These are phyloP conservation scores for Heliconius ethilla DNA, from an alignment of 2,888 invertebrate species.

Conservation along the genomic window DNA sequence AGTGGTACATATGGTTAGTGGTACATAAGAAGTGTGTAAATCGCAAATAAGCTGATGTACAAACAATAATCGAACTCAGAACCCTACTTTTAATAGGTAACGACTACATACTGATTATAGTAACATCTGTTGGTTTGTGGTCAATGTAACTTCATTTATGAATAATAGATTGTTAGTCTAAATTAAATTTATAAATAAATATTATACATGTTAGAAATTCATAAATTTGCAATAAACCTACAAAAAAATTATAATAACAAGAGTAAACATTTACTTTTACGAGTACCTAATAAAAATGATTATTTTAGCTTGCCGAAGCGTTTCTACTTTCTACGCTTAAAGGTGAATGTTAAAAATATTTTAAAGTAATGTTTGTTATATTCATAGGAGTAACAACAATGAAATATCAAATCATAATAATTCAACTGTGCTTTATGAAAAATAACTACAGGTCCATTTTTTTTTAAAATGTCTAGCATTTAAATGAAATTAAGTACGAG, in stretches of 20 bases:
- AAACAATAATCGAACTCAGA: conserved; percentile 11
- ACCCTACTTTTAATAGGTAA: conserved; percentile 18
- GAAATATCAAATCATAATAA: too few species aligned
- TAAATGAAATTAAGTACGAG: background rate
- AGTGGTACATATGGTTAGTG: background rate
- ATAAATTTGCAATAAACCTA: background rate
- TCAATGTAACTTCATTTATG: background rate
- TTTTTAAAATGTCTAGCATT: background rate
- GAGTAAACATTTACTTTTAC: background rate
- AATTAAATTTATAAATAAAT: background rate
- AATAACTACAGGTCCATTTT: too few species aligned
- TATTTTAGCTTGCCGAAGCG: background rate
- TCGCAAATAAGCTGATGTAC: conserved; percentile 10
- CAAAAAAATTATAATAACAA: background rate
- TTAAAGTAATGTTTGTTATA: too few species aligned
- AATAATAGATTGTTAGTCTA: background rate
- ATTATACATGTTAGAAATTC: background rate
- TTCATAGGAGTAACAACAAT: too few species aligned
- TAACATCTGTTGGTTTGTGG: conserved; percentile 21
- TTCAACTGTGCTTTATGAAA: too few species aligned
- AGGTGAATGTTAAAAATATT: background rate
- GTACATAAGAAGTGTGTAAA: background rate
- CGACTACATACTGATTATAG: background rate
- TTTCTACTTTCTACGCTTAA: background rate
- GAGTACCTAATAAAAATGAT: background rate